Evolutionary conservation across 2,113 vertebrate genomes (phyloP).

Genomic region (Crotalus helleri): DNA sequence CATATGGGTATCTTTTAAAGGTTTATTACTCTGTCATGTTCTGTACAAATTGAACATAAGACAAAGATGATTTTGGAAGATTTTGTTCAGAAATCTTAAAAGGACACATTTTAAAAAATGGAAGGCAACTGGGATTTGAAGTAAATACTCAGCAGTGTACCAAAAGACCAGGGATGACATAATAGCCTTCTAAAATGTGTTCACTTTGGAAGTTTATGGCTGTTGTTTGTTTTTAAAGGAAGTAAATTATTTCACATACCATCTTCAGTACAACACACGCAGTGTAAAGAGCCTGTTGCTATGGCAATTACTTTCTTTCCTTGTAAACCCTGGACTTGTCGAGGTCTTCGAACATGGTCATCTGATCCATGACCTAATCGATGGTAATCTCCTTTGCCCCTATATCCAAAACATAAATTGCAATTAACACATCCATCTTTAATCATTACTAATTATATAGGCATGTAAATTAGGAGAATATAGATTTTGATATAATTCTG

Average conservation of each 20-base stretch:
- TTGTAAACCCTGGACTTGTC: constrained; percentile 95
- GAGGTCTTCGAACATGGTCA: constrained; percentile 91
- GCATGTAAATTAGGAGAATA: neutral
- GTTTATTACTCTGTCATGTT: no score
- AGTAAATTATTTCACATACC: constrained; percentile 68
- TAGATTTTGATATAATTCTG: neutral
- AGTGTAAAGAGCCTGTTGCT: constrained; percentile 95
- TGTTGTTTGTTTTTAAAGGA: neutral
- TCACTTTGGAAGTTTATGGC: neutral
- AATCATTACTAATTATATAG: neutral
- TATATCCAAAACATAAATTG: constrained; percentile 54
- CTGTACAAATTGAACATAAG: neutral
- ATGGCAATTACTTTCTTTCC: constrained; percentile 98
- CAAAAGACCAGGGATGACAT: neutral
- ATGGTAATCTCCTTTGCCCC: constrained; percentile 98
- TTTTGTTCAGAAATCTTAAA: neutral
- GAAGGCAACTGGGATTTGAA: neutral
- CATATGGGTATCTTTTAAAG: neutral
- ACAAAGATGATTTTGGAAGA: neutral
- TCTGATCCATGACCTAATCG: constrained; percentile 95
- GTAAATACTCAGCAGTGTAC: neutral
- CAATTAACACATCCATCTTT: neutral
- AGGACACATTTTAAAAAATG: neutral
- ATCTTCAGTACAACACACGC: constrained; percentile 98
- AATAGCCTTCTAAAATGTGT: neutral